These are phyloP conservation scores for Notocelia uddmanniana DNA, from an alignment of 2,888 invertebrate genomes.

Conservation along the genomic window DNA sequence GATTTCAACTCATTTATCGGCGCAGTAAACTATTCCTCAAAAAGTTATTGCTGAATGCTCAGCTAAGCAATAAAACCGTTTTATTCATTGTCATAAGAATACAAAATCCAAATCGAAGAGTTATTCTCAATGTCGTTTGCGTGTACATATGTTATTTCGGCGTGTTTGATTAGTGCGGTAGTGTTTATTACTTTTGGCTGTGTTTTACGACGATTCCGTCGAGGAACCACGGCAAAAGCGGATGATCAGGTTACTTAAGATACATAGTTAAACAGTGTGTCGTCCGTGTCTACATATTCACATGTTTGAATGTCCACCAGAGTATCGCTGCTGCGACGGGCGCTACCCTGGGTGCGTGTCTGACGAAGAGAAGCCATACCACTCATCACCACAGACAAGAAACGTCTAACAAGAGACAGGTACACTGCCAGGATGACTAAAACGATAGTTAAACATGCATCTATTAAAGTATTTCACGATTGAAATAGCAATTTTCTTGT, in stretches of 20 bases:
- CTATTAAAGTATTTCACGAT: too few relatives aligned
- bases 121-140: background rate
- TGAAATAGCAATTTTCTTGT: too few relatives aligned
- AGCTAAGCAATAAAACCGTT: background rate
- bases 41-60: background rate
- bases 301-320: constrained; percentile 53
- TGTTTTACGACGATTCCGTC: background rate
- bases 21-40: background rate
- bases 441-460: background rate
- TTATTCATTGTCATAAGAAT: background rate
- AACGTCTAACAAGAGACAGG: constrained; percentile 81
- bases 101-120: background rate
- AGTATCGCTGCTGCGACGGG: constrained; percentile 85
- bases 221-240: background rate
- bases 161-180: constrained; percentile 1
- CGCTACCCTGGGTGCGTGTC: constrained; percentile 85
- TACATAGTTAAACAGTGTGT: background rate
- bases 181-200: background rate
- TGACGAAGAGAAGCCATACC: constrained; percentile 84
- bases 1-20: background rate
- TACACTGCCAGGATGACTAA: constrained; percentile 49
- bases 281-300: constrained; percentile 2
- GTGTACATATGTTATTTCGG: background rate
- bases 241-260: constrained; percentile 9
- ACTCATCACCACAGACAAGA: constrained; percentile 86